Evolutionary conservation across 2,888 invertebrate species (phyloP).

Genomic region (Phyllotreta striolata): DNA sequence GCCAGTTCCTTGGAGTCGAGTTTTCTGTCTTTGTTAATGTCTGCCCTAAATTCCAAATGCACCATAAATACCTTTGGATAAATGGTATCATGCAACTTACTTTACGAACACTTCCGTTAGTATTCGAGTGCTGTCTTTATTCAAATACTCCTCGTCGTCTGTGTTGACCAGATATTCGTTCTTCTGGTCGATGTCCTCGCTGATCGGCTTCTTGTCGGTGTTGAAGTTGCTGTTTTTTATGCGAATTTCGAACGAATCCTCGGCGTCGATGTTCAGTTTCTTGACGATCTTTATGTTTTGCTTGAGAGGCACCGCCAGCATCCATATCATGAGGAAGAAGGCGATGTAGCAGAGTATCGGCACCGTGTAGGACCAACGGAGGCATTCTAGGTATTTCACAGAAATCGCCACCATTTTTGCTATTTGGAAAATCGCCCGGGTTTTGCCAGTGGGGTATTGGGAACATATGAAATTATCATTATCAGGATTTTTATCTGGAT

Average conservation of each 20-base stretch:
- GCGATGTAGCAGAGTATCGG: conserved; percentile 65
- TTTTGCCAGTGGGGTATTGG: no score
- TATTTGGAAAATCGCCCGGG: background rate
- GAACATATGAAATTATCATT: background rate
- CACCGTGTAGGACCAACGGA: conserved; percentile 66
- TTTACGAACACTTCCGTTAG: conserved; percentile 59
- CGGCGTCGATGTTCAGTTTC: conserved; percentile 46
- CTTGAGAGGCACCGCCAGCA: conserved; percentile 62
- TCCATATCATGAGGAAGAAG: conserved; percentile 65
- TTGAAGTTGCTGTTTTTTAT: conserved; percentile 64
- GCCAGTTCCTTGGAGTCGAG: conserved; percentile 71
- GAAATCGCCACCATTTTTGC: conserved; percentile 28
- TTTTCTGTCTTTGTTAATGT: conserved; percentile 66
- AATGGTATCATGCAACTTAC: conserved; percentile 49
- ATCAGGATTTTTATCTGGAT: background rate
- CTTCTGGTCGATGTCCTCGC: conserved; percentile 62
- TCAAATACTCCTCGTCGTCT: conserved; percentile 55
- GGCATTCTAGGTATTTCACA: conserved; percentile 46
- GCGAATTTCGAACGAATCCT: conserved; percentile 57
- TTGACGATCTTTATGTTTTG: conserved; percentile 49
- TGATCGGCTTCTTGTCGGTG: conserved; percentile 60
- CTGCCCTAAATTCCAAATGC: conserved; percentile 63
- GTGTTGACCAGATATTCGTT: conserved; percentile 62
- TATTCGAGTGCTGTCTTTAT: conserved; percentile 56
- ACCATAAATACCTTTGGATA: background rate